Evolutionary conservation across 2,797 vertebrate genomes (phyloP).

Genomic region (Neosilurus hyrtlii): DNA sequence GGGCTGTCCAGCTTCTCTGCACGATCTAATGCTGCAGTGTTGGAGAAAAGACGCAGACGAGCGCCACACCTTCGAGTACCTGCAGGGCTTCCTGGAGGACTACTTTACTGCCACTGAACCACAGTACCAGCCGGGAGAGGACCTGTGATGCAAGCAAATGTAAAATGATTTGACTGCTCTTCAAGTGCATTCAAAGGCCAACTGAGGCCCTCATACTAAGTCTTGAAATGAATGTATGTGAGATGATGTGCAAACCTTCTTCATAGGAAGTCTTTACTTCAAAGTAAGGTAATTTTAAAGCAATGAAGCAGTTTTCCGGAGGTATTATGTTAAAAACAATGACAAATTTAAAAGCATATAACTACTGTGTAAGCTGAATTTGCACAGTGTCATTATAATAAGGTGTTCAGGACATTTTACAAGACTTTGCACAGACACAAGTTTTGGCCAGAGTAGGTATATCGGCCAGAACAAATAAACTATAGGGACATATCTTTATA

Average conservation of each 20-base stretch:
- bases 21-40: constrained; percentile 93
- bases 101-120: constrained; percentile 97
- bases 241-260: constrained; percentile 29
- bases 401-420: constrained; percentile 3
- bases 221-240: constrained; percentile 36
- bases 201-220: constrained; percentile 13
- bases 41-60: constrained; percentile 92
- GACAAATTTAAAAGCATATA: not conserved
- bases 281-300: constrained; percentile 18
- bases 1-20: constrained; percentile 83
- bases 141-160: constrained; percentile 71
- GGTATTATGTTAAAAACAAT: constrained; percentile 21
- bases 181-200: constrained; percentile 1
- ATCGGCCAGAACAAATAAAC: not conserved
- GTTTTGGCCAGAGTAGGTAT: constrained; percentile 7
- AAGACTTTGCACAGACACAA: constrained; percentile 20
- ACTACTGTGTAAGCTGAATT: constrained; percentile 1
- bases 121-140: constrained; percentile 96
- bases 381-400: constrained; percentile 22
- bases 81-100: constrained; percentile 96
- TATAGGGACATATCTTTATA: constrained; percentile 22
- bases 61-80: constrained; percentile 95
- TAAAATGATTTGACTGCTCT: constrained; percentile 24
- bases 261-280: constrained; percentile 13
- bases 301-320: constrained; percentile 1